Conservation (phyloP, 2,797 vertebrate species). For the Neosalanx taihuensis region DNA sequence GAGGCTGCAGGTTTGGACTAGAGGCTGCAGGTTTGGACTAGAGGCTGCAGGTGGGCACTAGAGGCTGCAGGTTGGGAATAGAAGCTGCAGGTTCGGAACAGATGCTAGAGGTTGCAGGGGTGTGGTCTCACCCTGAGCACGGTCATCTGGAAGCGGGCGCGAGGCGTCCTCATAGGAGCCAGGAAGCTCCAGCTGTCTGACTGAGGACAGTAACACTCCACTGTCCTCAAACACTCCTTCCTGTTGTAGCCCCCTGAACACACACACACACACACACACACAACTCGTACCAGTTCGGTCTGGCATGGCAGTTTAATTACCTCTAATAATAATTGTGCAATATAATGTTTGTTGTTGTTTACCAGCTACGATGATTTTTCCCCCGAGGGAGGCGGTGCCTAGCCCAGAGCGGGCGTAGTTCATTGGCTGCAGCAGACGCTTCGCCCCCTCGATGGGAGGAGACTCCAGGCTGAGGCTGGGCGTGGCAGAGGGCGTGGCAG, state of each 20-base stretch:
- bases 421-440: conserved; percentile 91
- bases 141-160: conserved; percentile 98
- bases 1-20: too few species aligned
- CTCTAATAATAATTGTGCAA: too few species aligned
- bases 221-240: conserved; percentile 96
- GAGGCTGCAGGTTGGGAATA: too few species aligned
- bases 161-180: conserved; percentile 93
- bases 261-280: neutral
- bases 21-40: too few species aligned
- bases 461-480: conserved; percentile 97
- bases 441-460: conserved; percentile 77
- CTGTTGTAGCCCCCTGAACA: conserved; percentile 92
- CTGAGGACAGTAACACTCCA: conserved; percentile 91
- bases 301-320: too few species aligned
- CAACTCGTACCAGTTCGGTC: neutral
- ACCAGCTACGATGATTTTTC: conserved; percentile 92
- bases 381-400: conserved; percentile 85
- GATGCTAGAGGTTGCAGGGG: neutral
- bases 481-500: conserved; percentile 88
- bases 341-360: conserved; percentile 17
- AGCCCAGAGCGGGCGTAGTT: conserved; percentile 94
- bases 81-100: too few species aligned
- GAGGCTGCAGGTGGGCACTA: neutral
- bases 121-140: conserved; percentile 84
- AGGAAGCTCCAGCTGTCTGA: conserved; percentile 91